Conservation (phyloP, 2,888 invertebrate species). For the Tenodera sinensis region DNA sequence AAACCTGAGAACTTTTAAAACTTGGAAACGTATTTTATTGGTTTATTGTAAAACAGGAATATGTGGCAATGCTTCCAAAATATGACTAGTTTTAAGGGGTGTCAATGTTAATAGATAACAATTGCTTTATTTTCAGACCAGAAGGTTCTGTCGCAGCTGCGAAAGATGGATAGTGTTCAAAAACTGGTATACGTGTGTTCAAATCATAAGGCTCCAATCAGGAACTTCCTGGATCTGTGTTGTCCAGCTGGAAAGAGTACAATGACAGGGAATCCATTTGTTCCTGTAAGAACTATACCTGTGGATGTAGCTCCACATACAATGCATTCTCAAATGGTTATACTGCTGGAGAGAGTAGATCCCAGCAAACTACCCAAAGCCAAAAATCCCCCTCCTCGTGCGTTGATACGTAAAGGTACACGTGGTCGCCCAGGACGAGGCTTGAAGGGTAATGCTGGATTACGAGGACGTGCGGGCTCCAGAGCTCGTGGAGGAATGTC, state of each 20-base stretch:
- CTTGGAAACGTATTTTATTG: too few species aligned
- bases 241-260: slow-evolving; percentile 40
- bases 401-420: slow-evolving; percentile 11
- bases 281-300: slow-evolving; percentile 50
- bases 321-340: slow-evolving; percentile 55
- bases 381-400: slow-evolving; percentile 33
- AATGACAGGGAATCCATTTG: slow-evolving; percentile 52
- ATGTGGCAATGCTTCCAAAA: too few species aligned
- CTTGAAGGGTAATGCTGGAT: background rate
- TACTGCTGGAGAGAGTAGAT: slow-evolving; percentile 46
- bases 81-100: too few species aligned
- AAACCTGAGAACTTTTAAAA: too few species aligned
- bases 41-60: too few species aligned
- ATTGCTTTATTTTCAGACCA: slow-evolving; percentile 37
- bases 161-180: slow-evolving; percentile 46
- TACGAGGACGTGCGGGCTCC: slow-evolving; percentile 19
- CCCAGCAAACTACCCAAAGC: slow-evolving; percentile 34
- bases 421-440: slow-evolving; percentile 19
- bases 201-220: slow-evolving; percentile 49
- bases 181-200: slow-evolving; percentile 57
- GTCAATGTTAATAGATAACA: background rate
- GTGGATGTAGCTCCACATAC: slow-evolving; percentile 62
- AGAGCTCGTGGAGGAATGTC: slow-evolving; percentile 15
- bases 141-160: slow-evolving; percentile 45
- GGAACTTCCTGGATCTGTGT: slow-evolving; percentile 52